These are phyloP conservation scores for Cetonia aurata DNA, from an alignment of 2,888 invertebrate genomes.

Conservation along the genomic window DNA sequence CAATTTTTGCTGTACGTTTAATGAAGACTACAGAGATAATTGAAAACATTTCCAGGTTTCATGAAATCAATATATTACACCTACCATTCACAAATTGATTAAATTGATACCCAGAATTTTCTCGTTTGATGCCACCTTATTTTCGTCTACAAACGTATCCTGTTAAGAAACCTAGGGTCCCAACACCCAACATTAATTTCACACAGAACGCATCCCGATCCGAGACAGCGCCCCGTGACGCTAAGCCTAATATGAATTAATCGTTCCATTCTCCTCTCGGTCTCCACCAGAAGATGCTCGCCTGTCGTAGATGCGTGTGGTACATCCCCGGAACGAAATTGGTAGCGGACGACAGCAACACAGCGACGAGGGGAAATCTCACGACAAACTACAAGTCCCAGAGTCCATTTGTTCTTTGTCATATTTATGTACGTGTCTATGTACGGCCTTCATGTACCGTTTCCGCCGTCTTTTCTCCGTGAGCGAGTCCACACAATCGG, in stretches of 20 bases:
- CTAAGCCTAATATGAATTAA: conserved; percentile 13
- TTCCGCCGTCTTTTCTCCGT: conserved; percentile 19
- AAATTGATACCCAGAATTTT: too few relatives aligned
- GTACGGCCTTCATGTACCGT: conserved; percentile 25
- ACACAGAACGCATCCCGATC: too few relatives aligned
- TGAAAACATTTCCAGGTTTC: too few relatives aligned
- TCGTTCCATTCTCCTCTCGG: conserved; percentile 14
- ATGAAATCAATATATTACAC: too few relatives aligned
- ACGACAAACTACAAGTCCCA: conserved; percentile 10
- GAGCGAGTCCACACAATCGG: conserved; percentile 18
- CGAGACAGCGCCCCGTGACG: not conserved
- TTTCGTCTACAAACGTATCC: too few relatives aligned
- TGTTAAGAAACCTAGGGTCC: too few relatives aligned
- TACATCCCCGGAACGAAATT: conserved; percentile 9
- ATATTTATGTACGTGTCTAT: conserved; percentile 19
- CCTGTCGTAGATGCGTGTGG: not conserved
- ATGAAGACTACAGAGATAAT: too few relatives aligned
- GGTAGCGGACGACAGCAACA: conserved; percentile 5
- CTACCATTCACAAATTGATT: too few relatives aligned
- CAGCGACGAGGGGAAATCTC: conserved; percentile 14
- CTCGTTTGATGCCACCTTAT: too few relatives aligned
- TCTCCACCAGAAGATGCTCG: not conserved
- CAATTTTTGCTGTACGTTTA: too few relatives aligned
- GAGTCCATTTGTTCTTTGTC: conserved; percentile 33
- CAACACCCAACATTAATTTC: too few relatives aligned